Base-by-base conservation (phyloP, 2,888 invertebrate genomes). In the Cremastinae sp. region DNA sequence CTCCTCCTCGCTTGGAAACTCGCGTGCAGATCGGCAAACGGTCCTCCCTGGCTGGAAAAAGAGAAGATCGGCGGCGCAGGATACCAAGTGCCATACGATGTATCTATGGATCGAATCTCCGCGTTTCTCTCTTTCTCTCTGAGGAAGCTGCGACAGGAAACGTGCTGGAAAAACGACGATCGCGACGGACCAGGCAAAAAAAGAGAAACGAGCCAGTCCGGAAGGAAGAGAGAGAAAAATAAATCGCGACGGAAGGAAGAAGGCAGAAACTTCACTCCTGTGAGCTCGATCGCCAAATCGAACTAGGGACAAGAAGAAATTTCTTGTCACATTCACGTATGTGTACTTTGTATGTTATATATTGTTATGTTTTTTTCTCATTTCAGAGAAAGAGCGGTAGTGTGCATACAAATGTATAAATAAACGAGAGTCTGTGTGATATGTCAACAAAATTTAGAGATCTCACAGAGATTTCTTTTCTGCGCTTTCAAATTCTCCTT, bases 211-310 rank as follows among this genome's bases (percentile, higher is more conserved):
- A 49, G 45, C 51, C 2, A 14, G 47, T 12, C 43, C 43, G 45
- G 35, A 10, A 10, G 16, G 28, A 45, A 12, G 43, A 59, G 35
- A 53, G 28, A 59, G 55, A 9, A 20, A n/a, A 35, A 41, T 59
- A 49, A 43, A 59, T 28, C 28, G 28, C 28, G 5, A 5, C 5
- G 28, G 35, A 14, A 51, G 51, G 37, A 28, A 61, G 45, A 53
- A 64, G 55, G 35, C 14, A 56, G 41, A 56, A 51, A 39, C 49
- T 53, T 68, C 74, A 75, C 77, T 78, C 41, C 77, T 62, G 71
- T 69, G 59, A 73, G 81, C 55, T 71, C 77, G 75, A 79, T 81
- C 79, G 71, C 45, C 73, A 76, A 80, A 75, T 70, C 74, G 61
- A 70, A 71, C 65, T 51, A 59, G 43, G 59, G 66, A 77, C 47